Evolutionary conservation across 2,113 vertebrate genomes (phyloP).

Genomic region (Capreolus pygargus): DNA sequence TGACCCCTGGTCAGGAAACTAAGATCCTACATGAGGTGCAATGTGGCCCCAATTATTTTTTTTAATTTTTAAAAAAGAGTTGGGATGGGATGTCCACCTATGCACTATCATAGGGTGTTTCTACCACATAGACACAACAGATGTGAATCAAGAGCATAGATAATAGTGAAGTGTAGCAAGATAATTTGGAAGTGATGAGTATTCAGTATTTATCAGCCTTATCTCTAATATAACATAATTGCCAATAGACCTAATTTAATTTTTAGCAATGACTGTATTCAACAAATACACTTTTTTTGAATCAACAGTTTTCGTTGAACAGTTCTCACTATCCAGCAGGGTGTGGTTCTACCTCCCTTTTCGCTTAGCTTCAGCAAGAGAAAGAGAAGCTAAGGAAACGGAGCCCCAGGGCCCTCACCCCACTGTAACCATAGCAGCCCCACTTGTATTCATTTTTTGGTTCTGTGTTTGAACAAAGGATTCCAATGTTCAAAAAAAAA

Average conservation of each 20-base stretch:
- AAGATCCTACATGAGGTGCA: background rate
- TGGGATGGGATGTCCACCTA: background rate
- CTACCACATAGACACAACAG: background rate
- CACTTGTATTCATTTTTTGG: background rate
- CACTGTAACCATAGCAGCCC: background rate
- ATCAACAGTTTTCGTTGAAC: background rate
- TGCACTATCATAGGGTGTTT: background rate
- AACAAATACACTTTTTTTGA: background rate
- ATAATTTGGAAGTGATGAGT: background rate
- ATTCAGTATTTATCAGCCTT: background rate
- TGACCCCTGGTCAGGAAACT: background rate
- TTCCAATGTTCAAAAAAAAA: background rate
- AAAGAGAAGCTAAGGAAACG: background rate
- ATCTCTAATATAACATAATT: slow-evolving; percentile 19
- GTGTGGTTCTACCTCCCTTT: background rate
- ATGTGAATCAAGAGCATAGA: background rate
- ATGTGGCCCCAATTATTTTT: background rate
- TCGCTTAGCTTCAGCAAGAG: background rate
- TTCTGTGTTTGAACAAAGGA: slow-evolving; percentile 4
- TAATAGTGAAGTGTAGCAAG: background rate
- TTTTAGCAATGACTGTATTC: slow-evolving; percentile 20
- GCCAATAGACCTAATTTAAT: slow-evolving; percentile 23
- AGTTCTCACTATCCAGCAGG: background rate
- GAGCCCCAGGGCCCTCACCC: background rate
- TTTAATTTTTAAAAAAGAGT: background rate